These are phyloP conservation scores for Catostomus latipinnis DNA, from an alignment of 2,797 vertebrate genomes.

Conservation along the genomic window DNA sequence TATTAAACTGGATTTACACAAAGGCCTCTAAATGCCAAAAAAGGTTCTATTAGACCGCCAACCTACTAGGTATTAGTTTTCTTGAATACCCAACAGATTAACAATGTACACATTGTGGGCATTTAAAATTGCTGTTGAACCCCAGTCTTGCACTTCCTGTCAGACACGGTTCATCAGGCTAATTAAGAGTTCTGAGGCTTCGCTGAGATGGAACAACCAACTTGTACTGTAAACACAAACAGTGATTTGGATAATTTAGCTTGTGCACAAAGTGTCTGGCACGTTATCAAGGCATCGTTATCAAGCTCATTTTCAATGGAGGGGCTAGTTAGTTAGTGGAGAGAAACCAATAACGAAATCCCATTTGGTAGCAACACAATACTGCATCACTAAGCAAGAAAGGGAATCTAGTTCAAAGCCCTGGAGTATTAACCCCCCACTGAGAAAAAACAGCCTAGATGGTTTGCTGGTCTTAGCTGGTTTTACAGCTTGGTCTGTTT, in stretches of 20 bases:
- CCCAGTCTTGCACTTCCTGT: neutral
- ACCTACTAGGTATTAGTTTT: neutral
- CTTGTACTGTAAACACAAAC: neutral
- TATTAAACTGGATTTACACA: no score
- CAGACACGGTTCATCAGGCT: neutral
- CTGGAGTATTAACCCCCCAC: neutral
- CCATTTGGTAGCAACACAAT: neutral
- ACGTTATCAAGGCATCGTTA: neutral
- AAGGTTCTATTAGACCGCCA: no score
- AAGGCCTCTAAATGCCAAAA: no score
- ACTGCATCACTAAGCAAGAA: neutral
- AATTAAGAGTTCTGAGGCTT: neutral
- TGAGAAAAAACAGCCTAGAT: neutral
- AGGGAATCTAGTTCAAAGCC: conserved; percentile 5
- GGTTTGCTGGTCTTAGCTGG: no score
- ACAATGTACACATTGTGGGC: neutral
- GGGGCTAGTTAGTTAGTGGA: neutral
- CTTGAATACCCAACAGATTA: neutral
- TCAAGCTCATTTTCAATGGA: neutral
- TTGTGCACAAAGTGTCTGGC: neutral
- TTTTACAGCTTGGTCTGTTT: no score
- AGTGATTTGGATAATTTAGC: neutral
- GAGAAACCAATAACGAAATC: neutral
- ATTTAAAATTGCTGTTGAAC: neutral
- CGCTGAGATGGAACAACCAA: neutral